Evolutionary conservation across 2,888 invertebrate species (phyloP).

Genomic region (Eupithecia subumbrata): DNA sequence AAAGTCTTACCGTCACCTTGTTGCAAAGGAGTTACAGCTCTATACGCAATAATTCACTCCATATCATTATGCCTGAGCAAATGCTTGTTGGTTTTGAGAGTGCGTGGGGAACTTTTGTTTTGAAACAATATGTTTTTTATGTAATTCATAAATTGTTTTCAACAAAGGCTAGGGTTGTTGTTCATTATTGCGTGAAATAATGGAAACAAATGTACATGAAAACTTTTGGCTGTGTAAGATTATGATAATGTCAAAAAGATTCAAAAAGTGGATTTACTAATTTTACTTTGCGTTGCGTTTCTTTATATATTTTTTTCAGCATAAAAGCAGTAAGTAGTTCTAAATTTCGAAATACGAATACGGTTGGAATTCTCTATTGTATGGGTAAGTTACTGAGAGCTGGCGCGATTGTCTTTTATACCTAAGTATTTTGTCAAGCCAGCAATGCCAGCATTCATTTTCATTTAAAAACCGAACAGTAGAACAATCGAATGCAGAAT

Average conservation of each 20-base stretch:
- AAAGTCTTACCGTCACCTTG: not conserved
- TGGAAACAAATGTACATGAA: not conserved
- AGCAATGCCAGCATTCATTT: constrained; percentile 15
- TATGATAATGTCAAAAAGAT: not conserved
- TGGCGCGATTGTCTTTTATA: not conserved
- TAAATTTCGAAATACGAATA: not conserved
- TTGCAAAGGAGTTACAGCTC: constrained; percentile 1
- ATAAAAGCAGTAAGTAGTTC: not conserved
- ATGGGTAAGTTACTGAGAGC: not conserved
- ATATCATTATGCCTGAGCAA: constrained; percentile 11
- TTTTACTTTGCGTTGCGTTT: not conserved
- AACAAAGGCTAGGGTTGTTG: constrained; percentile 7
- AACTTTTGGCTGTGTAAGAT: not conserved
- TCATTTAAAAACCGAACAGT: constrained; percentile 34
- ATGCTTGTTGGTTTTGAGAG: constrained; percentile 19
- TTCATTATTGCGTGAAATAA: not conserved
- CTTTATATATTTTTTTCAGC: not conserved
- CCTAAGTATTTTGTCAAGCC: not conserved
- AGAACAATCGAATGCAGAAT: constrained; percentile 23
- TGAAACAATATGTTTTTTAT: constrained; percentile 20
- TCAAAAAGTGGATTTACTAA: not conserved
- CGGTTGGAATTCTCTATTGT: not conserved
- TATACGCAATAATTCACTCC: constrained; percentile 1
- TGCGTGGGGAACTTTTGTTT: constrained; percentile 19
- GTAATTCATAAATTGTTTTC: constrained; percentile 16